Base-by-base conservation (phyloP, 2,888 invertebrate genomes). In the Temnothorax ravouxi region DNA sequence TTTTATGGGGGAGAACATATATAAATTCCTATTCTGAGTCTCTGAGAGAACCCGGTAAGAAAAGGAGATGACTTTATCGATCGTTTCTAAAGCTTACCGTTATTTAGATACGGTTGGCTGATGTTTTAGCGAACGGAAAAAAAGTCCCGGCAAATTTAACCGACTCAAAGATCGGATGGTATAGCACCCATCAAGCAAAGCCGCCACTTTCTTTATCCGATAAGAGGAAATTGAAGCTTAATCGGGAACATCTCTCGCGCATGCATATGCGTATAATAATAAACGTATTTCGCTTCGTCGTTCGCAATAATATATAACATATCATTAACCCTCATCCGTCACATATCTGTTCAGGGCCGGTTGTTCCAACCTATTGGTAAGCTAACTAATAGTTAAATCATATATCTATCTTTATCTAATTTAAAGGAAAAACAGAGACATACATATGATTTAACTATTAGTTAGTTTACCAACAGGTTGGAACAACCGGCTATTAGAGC, bases 1-100 rank as follows among this genome's bases (percentile, higher is more conserved):
- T 61, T 88, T 87, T 86, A 87, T 87, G 77, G 74, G 50, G 77
- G 44, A 75, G 62, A 52, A 82, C 84, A 69, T 88, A 69, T 88
- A 87, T 85, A 84, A 83, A 83, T 77, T 83, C 52, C 83, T 77
- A 85, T 87, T 87, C 80, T 84, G 69, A 80, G 67, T 75, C 66
- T 64, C 64, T 71, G 84, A 84, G 69, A 84, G 59, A 74, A 79
- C 50, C 61, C 25, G 38, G 61, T 18, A 54, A 83, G 72, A 59
- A 47, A 50, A 71, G 41, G 47, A 84, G 84, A 82, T 83, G 62
- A 82, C 87, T 88, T 88, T 85, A 88, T 88, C 83, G 85, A 67
- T 59, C 81, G 72, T 81, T 79, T 82, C 83, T 83, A 83, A 88
- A 86, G 79, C 79, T 61, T 59, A 79, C 62, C 69, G 72, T 83